Evolutionary conservation across 2,888 invertebrate genomes (phyloP).

Genomic region (Drosophila mercatorum): DNA sequence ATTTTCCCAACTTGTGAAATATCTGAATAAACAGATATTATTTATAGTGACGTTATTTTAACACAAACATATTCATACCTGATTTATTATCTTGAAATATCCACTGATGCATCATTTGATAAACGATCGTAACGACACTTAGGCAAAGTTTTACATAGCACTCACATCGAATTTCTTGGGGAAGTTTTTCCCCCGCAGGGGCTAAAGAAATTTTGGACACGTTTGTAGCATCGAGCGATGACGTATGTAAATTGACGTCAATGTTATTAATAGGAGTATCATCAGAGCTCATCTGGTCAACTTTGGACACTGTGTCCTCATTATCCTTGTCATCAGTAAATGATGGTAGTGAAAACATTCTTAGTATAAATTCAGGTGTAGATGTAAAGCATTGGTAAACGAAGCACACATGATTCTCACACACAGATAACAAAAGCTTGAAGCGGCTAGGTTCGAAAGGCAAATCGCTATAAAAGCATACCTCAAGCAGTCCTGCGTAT

Average conservation of each 20-base stretch:
- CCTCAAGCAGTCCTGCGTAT: slow-evolving; percentile 79
- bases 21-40: slow-evolving; percentile 52
- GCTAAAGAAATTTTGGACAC: slow-evolving; percentile 11
- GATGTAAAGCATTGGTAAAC: slow-evolving; percentile 74
- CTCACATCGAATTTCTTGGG: slow-evolving; percentile 62
- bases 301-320: slow-evolving; percentile 18
- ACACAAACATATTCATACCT: slow-evolving; percentile 51
- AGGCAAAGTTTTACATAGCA: slow-evolving; percentile 82
- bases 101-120: slow-evolving; percentile 82
- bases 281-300: slow-evolving; percentile 5
- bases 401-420: slow-evolving; percentile 79
- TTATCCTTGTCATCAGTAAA: slow-evolving; percentile 69
- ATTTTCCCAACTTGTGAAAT: slow-evolving; percentile 71
- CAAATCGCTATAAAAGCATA: slow-evolving; percentile 72
- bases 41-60: background rate
- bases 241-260: background rate
- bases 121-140: slow-evolving; percentile 80
- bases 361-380: slow-evolving; percentile 76
- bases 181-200: background rate
- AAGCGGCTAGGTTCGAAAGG: slow-evolving; percentile 65
- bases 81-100: slow-evolving; percentile 45
- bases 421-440: slow-evolving; percentile 69
- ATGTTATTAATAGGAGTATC: slow-evolving; percentile 3
- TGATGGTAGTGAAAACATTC: slow-evolving; percentile 60
- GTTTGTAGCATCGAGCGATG: slow-evolving; percentile 3